Evolutionary conservation across 2,888 invertebrate genomes (phyloP), one percentile per base, ranked within the genome.

Genomic region (Drosophila mercatorum): DNA sequence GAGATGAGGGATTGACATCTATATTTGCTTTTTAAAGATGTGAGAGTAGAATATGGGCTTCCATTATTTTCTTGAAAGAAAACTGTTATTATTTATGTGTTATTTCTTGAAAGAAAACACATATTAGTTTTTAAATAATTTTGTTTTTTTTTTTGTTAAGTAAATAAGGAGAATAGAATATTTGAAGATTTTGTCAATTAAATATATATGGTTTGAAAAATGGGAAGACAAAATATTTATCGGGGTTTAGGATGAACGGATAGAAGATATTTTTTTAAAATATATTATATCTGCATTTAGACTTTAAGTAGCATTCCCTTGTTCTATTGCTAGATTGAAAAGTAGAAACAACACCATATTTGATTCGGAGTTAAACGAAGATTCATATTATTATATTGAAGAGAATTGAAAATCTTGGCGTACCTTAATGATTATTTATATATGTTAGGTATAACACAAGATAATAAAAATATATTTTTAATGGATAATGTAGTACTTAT

Each of bases 401-500:
- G 76, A 67, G 74, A 89, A 81, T 68, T 73, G 34, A 11, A 52
- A 69, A 63, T 84, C 78, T 83, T 73, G 71, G 68, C 70, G 69
- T 34, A 66, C 70, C 56, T 61, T 68, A 6, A 46, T 53, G 31
- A 51, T 47, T 44, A 17, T 12, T 66, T 56, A 51, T 61, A 55
- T 61, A 76, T 80, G 71, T 68, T 61, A 56, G 63, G 40, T 60
- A 69, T 46, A 49, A 49, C 72, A 72, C 65, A 68, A 51, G 59
- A 56, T 59, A 67, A 47, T 17, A 36, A 22, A 38, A 38, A 38
- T 38, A 14, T 22, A 26, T 40, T 14, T 57, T 51, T 79, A 22
- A 22, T 43, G 28, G 28, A 56, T 57, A 41, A 75, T 60, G 58
- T 65, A 41, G 47, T 49, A 47, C 22, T 22, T 22, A 22, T 59